Percentiles rank a stretch among this genome's conserved stretches.
phyloP scores from a whole-genome alignment of 2,113 vertebrate species.

The Zosterops pallidus region DNA sequence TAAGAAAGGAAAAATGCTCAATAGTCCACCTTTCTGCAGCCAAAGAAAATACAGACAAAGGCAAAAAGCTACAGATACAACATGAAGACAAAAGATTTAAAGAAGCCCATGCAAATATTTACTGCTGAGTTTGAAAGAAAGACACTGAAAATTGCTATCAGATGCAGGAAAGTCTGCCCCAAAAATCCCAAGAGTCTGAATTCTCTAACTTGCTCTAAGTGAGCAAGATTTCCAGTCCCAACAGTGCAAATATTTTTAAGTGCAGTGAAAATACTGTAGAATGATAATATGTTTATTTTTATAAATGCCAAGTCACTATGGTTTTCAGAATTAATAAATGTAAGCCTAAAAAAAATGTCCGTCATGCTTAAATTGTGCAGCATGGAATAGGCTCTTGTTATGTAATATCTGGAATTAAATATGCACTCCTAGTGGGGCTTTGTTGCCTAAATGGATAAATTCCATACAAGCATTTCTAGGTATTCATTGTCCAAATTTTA shows the following conservation, averaged over 20 bases:
- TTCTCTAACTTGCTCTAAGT: neutral
- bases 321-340: neutral
- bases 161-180: neutral
- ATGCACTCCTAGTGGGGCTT: neutral
- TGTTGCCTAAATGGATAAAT: neutral
- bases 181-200: neutral
- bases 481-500: neutral
- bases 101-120: conserved; percentile 15
- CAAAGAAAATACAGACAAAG: conserved; percentile 14
- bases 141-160: neutral
- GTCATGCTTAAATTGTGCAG: neutral
- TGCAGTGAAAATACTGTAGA: neutral
- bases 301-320: neutral
- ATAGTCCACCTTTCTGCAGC: neutral
- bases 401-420: neutral
- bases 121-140: neutral
- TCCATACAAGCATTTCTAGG: neutral
- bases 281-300: neutral
- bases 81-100: neutral
- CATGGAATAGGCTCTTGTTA: neutral
- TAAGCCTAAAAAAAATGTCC: neutral
- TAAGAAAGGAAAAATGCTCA: neutral
- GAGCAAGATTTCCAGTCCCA: neutral
- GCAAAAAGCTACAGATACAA: neutral
- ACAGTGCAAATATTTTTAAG: neutral